Conservation (phyloP, 2,797 vertebrate genomes). For the Bufotes viridis region DNA sequence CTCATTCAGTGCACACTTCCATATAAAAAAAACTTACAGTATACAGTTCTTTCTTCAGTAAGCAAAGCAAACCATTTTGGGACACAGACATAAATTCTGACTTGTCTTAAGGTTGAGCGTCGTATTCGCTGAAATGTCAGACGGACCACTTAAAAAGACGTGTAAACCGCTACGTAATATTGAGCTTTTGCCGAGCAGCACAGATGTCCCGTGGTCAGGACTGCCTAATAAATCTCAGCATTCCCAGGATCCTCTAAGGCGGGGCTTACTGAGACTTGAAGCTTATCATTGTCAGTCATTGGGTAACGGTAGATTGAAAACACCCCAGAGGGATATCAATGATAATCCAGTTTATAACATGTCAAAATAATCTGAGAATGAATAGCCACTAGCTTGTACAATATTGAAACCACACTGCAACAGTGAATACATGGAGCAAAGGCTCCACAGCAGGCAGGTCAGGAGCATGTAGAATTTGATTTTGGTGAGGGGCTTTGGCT, state of each 20-base stretch:
- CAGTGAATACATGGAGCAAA: not conserved
- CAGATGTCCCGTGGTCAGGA: not conserved
- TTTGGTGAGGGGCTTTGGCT: not conserved
- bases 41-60: not conserved
- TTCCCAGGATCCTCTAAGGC: not conserved
- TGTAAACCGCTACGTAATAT: not conserved
- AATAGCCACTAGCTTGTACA: not conserved
- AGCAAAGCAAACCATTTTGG: not conserved
- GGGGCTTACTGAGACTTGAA: not conserved
- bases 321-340: not conserved
- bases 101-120: not conserved
- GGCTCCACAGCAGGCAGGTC: not conserved
- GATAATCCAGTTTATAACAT: not conserved
- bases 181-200: not conserved
- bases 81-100: not conserved
- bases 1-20: constrained; percentile 36
- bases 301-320: not conserved
- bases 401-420: not conserved
- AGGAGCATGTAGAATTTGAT: not conserved
- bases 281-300: not conserved
- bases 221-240: not conserved
- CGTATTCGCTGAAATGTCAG: constrained; percentile 30
- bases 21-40: constrained; percentile 11
- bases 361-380: not conserved
- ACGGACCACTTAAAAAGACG: constrained; percentile 14